phyloP scores from a whole-genome alignment of 2,113 vertebrate species.

The Nannospalax galili region DNA sequence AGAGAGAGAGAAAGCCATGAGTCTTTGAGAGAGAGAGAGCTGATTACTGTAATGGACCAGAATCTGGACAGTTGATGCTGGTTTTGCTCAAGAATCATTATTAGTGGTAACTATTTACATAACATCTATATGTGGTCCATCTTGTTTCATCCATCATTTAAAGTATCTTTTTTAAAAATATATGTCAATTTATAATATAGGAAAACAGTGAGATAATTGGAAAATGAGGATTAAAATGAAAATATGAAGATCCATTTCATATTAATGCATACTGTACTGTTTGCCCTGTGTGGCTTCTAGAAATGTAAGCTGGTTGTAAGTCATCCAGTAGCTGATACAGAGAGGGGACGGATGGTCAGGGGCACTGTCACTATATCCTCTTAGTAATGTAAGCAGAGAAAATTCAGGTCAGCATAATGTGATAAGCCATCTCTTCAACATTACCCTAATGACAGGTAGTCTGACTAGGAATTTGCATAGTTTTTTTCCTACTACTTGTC shows the following conservation, averaged over 20 bases:
- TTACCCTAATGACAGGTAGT: not conserved
- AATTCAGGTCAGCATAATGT: not conserved
- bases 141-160: not conserved
- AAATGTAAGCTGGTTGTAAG: not conserved
- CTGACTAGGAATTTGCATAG: not conserved
- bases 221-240: not conserved
- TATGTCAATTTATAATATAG: not conserved
- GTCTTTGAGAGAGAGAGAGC: not conserved
- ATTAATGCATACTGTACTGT: not conserved
- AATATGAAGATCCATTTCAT: not conserved
- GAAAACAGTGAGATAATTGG: not conserved
- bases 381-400: not conserved
- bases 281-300: not conserved
- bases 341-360: not conserved
- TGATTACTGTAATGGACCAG: not conserved
- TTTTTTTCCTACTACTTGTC: not conserved
- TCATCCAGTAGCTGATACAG: not conserved
- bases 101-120: not conserved
- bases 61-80: not conserved
- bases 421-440: not conserved
- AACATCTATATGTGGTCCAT: not conserved
- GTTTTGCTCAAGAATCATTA: slow-evolving; percentile 11
- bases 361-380: not conserved
- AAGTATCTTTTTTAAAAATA: not conserved
- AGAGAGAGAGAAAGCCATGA: not conserved